These are phyloP conservation scores for Struthio camelus DNA, from an alignment of 2,113 vertebrate species.

Conservation along the genomic window DNA sequence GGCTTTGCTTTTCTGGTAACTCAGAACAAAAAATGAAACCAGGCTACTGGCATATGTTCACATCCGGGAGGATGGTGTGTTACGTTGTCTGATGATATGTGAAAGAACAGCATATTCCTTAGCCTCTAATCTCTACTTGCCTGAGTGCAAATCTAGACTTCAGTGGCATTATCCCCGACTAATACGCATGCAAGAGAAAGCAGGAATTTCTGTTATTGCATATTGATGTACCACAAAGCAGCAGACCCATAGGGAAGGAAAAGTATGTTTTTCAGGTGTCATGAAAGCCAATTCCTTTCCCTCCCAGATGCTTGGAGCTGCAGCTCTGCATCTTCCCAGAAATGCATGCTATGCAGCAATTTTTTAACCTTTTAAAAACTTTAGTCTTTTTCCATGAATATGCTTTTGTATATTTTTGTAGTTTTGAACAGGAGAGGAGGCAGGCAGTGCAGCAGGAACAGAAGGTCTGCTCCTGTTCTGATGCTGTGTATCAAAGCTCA, in stretches of 20 bases:
- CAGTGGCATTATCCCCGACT: neutral
- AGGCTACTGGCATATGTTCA: neutral
- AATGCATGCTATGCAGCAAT: too few species aligned
- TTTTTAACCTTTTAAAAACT: too few species aligned
- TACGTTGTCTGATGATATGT: neutral
- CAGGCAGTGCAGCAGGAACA: too few species aligned
- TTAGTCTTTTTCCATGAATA: too few species aligned
- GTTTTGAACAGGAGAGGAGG: too few species aligned
- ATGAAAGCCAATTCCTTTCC: neutral
- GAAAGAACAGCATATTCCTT: neutral
- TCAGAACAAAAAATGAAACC: accelerated
- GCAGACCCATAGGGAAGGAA: neutral
- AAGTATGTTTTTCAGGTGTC: neutral
- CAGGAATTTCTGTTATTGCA: too few species aligned
- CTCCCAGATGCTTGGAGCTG: neutral
- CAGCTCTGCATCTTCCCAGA: neutral
- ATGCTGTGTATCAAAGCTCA: too few species aligned
- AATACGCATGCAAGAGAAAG: neutral
- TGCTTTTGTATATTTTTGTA: too few species aligned
- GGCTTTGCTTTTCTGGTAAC: neutral
- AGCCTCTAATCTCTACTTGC: neutral
- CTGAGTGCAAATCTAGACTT: neutral
- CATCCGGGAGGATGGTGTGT: accelerated
- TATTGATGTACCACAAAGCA: neutral
- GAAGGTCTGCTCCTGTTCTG: too few species aligned